phyloP scores from a whole-genome alignment of 2,797 vertebrate species.

The Rhinichthys osculus region DNA sequence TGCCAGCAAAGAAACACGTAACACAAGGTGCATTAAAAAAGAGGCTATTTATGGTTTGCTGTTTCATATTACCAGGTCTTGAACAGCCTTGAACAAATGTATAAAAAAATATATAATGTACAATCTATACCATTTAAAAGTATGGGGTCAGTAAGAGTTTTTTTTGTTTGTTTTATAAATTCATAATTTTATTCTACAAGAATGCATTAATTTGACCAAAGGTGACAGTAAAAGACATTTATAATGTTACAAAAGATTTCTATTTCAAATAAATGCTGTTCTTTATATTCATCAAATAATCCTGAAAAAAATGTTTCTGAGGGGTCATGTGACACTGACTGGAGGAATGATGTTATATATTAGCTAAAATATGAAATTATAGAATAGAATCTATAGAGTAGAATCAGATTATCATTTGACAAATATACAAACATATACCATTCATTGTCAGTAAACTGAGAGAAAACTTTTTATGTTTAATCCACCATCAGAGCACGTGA shows the following conservation, averaged over 20 bases:
- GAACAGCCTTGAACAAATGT: neutral
- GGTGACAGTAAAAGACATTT: neutral
- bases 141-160: neutral
- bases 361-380: neutral
- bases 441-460: neutral
- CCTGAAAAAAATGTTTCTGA: neutral
- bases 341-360: neutral
- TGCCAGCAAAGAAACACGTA: neutral
- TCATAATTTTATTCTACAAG: neutral
- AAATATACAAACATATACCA: neutral
- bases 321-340: neutral
- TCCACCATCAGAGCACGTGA: slow-evolving; percentile 19
- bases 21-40: neutral
- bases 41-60: neutral
- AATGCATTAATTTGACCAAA: neutral
- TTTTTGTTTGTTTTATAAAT: too few relatives aligned
- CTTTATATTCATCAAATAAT: neutral
- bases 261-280: neutral
- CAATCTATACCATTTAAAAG: neutral
- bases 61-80: neutral
- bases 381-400: neutral
- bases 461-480: neutral
- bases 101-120: too few relatives aligned
- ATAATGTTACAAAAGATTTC: neutral
- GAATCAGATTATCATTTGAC: neutral